These are phyloP conservation scores for Ennomos fuscantarius DNA, from an alignment of 2,888 invertebrate genomes.

Conservation along the genomic window DNA sequence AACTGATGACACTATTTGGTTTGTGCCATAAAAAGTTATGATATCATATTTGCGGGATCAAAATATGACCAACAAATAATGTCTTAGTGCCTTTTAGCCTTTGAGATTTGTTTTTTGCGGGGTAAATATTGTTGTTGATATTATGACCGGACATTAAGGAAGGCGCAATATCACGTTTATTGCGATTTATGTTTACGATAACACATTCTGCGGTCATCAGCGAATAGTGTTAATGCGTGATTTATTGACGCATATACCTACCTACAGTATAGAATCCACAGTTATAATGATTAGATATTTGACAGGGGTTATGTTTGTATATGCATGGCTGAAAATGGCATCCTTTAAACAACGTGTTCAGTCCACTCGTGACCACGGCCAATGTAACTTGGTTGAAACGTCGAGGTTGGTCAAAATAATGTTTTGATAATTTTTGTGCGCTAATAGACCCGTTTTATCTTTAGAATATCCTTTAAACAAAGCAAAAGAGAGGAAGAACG, in stretches of 20 bases:
- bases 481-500: slow-evolving; percentile 13
- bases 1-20: slow-evolving; percentile 79
- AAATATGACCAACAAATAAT: slow-evolving; percentile 73
- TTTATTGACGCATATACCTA: slow-evolving; percentile 16
- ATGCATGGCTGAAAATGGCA: no score
- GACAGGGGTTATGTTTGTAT: slow-evolving; percentile 13
- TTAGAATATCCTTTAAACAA: no score
- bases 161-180: slow-evolving; percentile 31
- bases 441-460: no score
- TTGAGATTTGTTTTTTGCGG: slow-evolving; percentile 50
- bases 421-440: no score
- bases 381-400: no score
- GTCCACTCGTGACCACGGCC: no score
- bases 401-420: no score
- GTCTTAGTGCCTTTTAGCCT: slow-evolving; percentile 47
- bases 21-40: slow-evolving; percentile 79
- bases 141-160: slow-evolving; percentile 29
- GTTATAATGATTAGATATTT: slow-evolving; percentile 7
- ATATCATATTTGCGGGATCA: slow-evolving; percentile 72
- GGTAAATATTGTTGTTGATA: slow-evolving; percentile 38
- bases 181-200: slow-evolving; percentile 33
- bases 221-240: slow-evolving; percentile 27
- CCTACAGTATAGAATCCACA: no score
- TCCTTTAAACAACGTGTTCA: no score
- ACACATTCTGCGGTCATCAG: slow-evolving; percentile 27